These are phyloP conservation scores for Abrostola triplasia DNA, from an alignment of 2,888 invertebrate species.

Conservation along the genomic window DNA sequence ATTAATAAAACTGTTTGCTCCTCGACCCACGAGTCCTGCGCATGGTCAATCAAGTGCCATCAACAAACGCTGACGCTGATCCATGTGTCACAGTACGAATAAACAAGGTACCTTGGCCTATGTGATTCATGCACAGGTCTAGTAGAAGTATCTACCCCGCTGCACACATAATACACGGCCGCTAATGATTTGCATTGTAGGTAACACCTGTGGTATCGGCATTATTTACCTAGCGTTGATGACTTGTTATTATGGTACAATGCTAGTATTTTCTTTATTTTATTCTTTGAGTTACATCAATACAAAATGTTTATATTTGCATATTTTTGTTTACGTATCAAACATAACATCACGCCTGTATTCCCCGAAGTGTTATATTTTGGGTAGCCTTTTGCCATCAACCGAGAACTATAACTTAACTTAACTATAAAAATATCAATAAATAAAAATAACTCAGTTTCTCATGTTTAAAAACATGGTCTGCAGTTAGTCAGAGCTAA, in stretches of 20 bases:
- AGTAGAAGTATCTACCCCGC: constrained; percentile 5
- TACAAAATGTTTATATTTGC: background rate
- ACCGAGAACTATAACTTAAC: too few species aligned
- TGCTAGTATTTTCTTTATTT: background rate
- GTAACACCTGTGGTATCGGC: constrained; percentile 25
- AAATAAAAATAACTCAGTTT: too few species aligned
- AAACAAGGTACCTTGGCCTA: constrained; percentile 7
- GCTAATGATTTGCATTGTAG: constrained; percentile 38
- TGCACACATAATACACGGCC: constrained; percentile 13
- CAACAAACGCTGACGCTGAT: constrained; percentile 16
- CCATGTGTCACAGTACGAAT: constrained; percentile 14
- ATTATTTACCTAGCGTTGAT: constrained; percentile 17
- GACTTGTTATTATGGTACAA: constrained; percentile 6
- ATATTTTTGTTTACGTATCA: too few species aligned
- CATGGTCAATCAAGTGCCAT: constrained; percentile 28
- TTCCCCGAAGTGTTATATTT: too few species aligned
- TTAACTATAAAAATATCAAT: too few species aligned
- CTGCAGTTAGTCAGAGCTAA: too few species aligned
- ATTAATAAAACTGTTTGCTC: constrained; percentile 4
- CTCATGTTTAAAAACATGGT: too few species aligned
- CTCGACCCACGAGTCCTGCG: constrained; percentile 14
- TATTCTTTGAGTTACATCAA: background rate
- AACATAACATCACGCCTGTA: too few species aligned
- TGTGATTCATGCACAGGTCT: constrained; percentile 32
- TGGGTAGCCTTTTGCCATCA: too few species aligned